Evolutionary conservation across 2,113 vertebrate genomes (phyloP).

Genomic region (Saguinus midas): DNA sequence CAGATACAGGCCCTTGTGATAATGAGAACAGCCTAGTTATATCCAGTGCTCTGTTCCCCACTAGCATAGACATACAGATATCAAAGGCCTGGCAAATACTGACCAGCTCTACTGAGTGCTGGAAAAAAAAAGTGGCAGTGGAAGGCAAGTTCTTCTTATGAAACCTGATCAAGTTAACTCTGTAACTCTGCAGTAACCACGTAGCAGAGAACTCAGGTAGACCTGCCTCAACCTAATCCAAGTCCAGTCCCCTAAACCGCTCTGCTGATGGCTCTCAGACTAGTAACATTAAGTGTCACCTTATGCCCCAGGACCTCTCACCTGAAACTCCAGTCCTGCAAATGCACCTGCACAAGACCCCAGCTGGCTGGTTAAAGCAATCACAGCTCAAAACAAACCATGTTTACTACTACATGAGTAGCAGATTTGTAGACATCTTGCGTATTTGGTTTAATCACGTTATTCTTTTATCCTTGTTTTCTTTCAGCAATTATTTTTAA

Average conservation of each 20-base stretch:
- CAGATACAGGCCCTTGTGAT: neutral
- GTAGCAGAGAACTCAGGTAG: neutral
- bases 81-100: neutral
- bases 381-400: neutral
- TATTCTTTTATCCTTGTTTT: neutral
- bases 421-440: neutral
- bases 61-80: neutral
- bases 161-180: neutral
- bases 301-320: neutral
- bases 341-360: neutral
- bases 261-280: neutral
- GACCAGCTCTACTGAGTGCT: neutral
- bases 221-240: neutral
- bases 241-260: neutral
- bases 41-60: neutral
- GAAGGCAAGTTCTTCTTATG: neutral
- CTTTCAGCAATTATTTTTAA: constrained; percentile 22
- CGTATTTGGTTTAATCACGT: neutral
- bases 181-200: neutral
- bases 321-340: neutral
- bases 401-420: neutral
- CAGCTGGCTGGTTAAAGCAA: neutral
- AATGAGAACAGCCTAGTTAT: neutral
- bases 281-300: neutral
- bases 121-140: neutral